phyloP scores from a whole-genome alignment of 30 jellyfish, hydroid and myxozoan species.

The Hydractinia symbiolongicarpus region DNA sequence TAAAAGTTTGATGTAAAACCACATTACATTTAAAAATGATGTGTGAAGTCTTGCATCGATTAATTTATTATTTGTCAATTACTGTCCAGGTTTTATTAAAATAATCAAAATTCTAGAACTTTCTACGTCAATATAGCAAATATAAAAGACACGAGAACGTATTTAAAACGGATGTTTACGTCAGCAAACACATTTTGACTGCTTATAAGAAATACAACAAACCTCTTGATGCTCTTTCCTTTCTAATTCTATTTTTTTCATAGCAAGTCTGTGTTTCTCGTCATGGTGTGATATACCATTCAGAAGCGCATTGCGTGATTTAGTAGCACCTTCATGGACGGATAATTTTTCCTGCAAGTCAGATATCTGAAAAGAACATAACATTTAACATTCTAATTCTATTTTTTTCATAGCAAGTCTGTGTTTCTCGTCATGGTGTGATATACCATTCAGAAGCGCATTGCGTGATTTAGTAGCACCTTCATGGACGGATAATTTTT shows the following conservation, averaged over 20 bases:
- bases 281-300: slow-evolving; percentile 49
- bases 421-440: slow-evolving; percentile 72
- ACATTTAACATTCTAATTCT: too few species aligned
- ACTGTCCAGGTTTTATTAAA: too few species aligned
- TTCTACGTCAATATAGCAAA: too few species aligned
- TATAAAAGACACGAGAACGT: too few species aligned
- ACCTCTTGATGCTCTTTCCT: slow-evolving; percentile 85
- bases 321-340: slow-evolving; percentile 1
- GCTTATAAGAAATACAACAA: background rate
- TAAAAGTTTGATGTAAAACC: too few species aligned
- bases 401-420: slow-evolving; percentile 58
- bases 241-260: slow-evolving; percentile 46
- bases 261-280: slow-evolving; percentile 61
- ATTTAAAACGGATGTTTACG: too few species aligned
- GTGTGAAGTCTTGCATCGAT: too few species aligned
- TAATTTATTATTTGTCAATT: too few species aligned
- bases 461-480: background rate
- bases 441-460: slow-evolving; percentile 13
- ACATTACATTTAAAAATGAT: too few species aligned
- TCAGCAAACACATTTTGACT: too few species aligned
- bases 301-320: slow-evolving; percentile 5
- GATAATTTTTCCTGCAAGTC: slow-evolving; percentile 34
- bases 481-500: background rate
- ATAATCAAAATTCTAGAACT: too few species aligned
- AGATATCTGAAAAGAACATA: slow-evolving; percentile 35